Evolutionary conservation across 2,797 vertebrate genomes (phyloP).

Genomic region (Pseudochaenichthys georgianus): DNA sequence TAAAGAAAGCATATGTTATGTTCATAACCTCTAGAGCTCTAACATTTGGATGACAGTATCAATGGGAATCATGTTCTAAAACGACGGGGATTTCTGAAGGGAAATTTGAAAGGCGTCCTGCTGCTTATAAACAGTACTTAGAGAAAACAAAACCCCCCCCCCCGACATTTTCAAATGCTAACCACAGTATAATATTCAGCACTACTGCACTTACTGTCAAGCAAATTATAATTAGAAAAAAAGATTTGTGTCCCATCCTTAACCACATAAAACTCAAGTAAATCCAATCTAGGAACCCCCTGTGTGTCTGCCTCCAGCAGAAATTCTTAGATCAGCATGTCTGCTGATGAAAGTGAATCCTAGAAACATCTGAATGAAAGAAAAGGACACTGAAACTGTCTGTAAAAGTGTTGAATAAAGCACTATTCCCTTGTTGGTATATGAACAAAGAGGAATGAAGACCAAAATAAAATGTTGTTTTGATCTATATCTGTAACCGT

Average conservation of each 20-base stretch:
- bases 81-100: constrained; percentile 1
- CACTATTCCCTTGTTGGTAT: background rate
- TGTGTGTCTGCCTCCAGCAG: constrained; percentile 28
- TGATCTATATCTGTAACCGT: constrained; percentile 25
- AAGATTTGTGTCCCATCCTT: constrained; percentile 32
- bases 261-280: constrained; percentile 5
- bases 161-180: constrained; percentile 22
- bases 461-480: constrained; percentile 10
- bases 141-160: constrained; percentile 27
- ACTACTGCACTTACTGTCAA: constrained; percentile 22
- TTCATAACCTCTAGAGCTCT: background rate
- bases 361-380: background rate
- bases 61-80: constrained; percentile 1
- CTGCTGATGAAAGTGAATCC: constrained; percentile 30
- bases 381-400: background rate
- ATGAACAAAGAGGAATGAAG: background rate
- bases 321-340: constrained; percentile 32
- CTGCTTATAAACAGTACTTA: constrained; percentile 34
- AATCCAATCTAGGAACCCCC: constrained; percentile 26
- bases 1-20: constrained; percentile 2
- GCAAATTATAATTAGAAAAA: constrained; percentile 54
- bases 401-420: constrained; percentile 14
- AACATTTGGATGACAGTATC: constrained; percentile 13
- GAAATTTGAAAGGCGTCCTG: constrained; percentile 17
- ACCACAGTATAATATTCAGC: constrained; percentile 28